These are phyloP conservation scores for Polyommatus icarus DNA, from an alignment of 2,888 invertebrate species.

Conservation along the genomic window DNA sequence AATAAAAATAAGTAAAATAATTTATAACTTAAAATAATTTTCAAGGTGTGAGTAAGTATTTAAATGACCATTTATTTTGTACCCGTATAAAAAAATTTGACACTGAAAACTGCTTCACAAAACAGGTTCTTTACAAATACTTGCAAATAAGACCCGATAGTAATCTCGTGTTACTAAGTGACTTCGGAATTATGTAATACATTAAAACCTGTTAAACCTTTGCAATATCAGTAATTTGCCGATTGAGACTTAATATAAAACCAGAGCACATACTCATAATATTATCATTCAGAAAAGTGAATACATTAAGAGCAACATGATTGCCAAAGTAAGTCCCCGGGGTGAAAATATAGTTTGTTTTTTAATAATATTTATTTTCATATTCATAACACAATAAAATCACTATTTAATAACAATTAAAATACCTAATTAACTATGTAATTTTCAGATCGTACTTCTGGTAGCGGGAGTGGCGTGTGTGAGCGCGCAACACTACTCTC, in stretches of 20 bases:
- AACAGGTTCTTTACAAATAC: not conserved
- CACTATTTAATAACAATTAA: not conserved
- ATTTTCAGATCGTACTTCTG: slow-evolving; percentile 38
- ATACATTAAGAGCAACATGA: slow-evolving; percentile 20
- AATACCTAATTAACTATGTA: not conserved
- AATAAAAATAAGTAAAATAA: too few species aligned
- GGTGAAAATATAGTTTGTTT: not conserved
- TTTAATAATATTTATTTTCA: not conserved
- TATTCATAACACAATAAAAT: not conserved
- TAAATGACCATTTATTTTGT: not conserved
- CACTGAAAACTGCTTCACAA: not conserved
- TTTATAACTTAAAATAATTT: too few species aligned
- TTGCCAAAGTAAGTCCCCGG: slow-evolving; percentile 6
- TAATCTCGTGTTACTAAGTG: not conserved
- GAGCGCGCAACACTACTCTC: slow-evolving; percentile 50
- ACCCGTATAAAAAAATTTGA: not conserved
- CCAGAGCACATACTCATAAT: not conserved
- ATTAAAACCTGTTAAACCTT: slow-evolving; percentile 13
- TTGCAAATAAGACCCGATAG: not conserved
- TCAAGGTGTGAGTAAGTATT: not conserved
- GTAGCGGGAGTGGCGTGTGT: slow-evolving; percentile 43
- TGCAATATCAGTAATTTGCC: slow-evolving; percentile 21
- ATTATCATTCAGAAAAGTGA: slow-evolving; percentile 4
- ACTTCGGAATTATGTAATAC: not conserved
- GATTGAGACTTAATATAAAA: slow-evolving; percentile 24